Base-by-base conservation (phyloP, 2,888 invertebrate genomes). In the Latrodectus elegans region DNA sequence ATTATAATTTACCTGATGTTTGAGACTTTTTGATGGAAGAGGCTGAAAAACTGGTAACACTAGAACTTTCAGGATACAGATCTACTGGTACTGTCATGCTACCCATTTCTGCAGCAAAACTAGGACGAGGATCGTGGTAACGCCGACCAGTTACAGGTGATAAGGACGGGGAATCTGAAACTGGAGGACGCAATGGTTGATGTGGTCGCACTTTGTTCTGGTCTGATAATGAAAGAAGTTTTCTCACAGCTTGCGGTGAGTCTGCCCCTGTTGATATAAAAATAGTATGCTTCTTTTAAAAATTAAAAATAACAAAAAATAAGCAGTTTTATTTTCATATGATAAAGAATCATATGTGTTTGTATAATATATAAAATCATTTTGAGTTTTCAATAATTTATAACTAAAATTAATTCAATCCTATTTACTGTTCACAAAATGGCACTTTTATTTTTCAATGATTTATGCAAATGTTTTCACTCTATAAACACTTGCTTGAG, bases 201-300 rank as follows among this genome's bases (percentile, higher is more conserved):
- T 88, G 88, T 52, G 88, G 88, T n/a, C 88, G 76, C 38, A 88
- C 88, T 76, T 88, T 88, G 68, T 80, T 84, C 22, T 83, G 75
- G 51, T 93, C 93, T 22, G 92, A 97, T 60, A 99, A 94, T 9
- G 98, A 96, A 90, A 99, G 93, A 92, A 99, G 94, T 92, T 99
- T 99, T 91, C 98, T 95, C 26, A 99, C 97, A 9, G 99, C 97
- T 93, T 99, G 98, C 49, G 99, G 99, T 15, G 98, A 98, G 65
- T 98, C 98, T 67, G 98, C 96, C 90, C 98, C 93, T 88, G 51
- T 2, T 38, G 38, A 38, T 38, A 38, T 38, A 2, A 38, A 38
- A 38, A 38, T 38, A 38, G 38, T 38, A 38, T 38, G 6, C 38
- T 38, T 38, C 6, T 38, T 38, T 38, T 38, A 38, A 38, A 38